phyloP scores from a whole-genome alignment of 2,797 vertebrate genomes.

The Myotis vivesi region DNA sequence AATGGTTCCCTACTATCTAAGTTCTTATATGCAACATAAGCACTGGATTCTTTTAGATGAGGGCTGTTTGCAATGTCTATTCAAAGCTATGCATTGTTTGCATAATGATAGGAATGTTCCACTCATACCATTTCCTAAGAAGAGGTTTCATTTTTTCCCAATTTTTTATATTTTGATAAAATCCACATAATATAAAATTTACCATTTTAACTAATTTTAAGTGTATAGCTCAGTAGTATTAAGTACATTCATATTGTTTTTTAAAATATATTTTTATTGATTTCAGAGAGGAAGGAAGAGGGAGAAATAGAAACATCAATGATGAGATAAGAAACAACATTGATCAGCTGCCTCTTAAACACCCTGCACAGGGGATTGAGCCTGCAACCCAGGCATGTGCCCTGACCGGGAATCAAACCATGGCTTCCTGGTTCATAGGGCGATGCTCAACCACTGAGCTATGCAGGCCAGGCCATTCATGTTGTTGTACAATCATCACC shows the following conservation, averaged over 20 bases:
- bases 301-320: too few species aligned
- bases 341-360: too few species aligned
- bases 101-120: constrained; percentile 73
- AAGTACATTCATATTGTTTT: not conserved
- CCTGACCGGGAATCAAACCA: too few species aligned
- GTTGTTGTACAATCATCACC: not conserved
- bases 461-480: not conserved
- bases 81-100: constrained; percentile 82
- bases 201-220: not conserved
- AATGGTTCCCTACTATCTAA: constrained; percentile 82
- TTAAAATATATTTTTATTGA: too few species aligned
- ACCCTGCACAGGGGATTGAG: too few species aligned
- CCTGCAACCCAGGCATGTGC: too few species aligned
- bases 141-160: not conserved
- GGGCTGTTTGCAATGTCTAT: constrained; percentile 78
- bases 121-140: not conserved
- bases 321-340: too few species aligned
- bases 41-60: constrained; percentile 79
- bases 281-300: too few species aligned
- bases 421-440: too few species aligned
- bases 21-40: constrained; percentile 79
- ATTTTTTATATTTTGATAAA: not conserved
- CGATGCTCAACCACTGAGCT: too few species aligned
- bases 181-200: not conserved
- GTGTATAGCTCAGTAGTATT: not conserved